Evolutionary conservation across 2,888 invertebrate species (phyloP).

Genomic region (Nysson spinosus): DNA sequence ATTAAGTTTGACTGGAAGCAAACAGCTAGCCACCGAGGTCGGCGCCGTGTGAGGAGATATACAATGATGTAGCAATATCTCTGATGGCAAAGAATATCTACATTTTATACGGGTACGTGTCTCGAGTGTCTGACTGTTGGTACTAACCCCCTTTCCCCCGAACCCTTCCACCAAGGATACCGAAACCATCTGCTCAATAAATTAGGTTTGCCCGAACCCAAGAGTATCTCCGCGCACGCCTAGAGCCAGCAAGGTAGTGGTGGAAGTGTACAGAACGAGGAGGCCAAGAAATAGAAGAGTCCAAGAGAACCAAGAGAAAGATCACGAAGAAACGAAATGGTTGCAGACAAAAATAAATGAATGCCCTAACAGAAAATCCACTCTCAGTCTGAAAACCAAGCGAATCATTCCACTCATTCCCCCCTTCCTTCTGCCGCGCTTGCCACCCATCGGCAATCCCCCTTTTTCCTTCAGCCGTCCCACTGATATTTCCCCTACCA

Average conservation of each 20-base stretch:
- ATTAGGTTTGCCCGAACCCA: conserved; percentile 45
- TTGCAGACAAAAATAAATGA: conserved; percentile 66
- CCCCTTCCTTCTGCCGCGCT: conserved; percentile 5
- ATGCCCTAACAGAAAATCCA: conserved; percentile 65
- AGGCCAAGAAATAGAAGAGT: background rate
- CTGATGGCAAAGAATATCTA: conserved; percentile 48
- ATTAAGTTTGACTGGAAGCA: conserved; percentile 36
- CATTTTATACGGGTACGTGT: conserved; percentile 51
- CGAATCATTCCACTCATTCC: conserved; percentile 46
- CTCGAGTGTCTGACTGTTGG: conserved; percentile 38
- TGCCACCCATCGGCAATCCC: background rate
- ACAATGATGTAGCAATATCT: conserved; percentile 54
- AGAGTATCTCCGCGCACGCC: conserved; percentile 39
- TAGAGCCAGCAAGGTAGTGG: conserved; percentile 24
- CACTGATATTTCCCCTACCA: conserved; percentile 42
- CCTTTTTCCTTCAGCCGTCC: conserved; percentile 19
- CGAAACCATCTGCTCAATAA: conserved; percentile 48
- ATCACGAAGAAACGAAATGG: conserved; percentile 25
- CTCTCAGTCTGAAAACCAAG: conserved; percentile 65
- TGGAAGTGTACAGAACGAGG: background rate
- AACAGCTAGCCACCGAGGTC: conserved; percentile 17
- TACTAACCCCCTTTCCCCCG: conserved; percentile 1
- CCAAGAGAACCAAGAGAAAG: conserved; percentile 8
- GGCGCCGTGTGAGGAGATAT: conserved; percentile 27
- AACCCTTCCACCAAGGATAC: background rate